phyloP scores from a whole-genome alignment of 2,888 invertebrate genomes.

The Deilephila elpenor region DNA sequence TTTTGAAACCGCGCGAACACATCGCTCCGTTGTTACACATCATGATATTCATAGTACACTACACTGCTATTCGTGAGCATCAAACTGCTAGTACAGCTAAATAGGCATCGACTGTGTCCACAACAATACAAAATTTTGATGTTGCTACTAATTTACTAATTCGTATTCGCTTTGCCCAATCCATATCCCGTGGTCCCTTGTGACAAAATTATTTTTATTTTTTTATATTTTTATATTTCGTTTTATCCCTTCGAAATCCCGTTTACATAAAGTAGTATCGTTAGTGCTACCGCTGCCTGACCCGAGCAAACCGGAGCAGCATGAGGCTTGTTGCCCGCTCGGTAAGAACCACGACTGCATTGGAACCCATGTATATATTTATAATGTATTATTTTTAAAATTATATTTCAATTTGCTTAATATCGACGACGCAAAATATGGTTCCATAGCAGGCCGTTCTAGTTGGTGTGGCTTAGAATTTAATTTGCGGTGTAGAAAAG shows the following conservation, averaged over 20 bases:
- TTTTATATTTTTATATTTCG: constrained; percentile 70
- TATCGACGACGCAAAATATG: constrained; percentile 41
- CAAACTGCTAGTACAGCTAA: constrained; percentile 60
- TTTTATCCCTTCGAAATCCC: constrained; percentile 72
- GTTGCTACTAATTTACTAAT: constrained; percentile 84
- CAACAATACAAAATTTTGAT: constrained; percentile 59
- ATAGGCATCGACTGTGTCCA: constrained; percentile 65
- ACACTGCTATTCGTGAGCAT: constrained; percentile 55
- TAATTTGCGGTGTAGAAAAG: constrained; percentile 53
- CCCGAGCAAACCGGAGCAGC: constrained; percentile 94
- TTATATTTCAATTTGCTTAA: constrained; percentile 19
- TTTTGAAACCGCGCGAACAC: constrained; percentile 17
- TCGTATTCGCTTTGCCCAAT: constrained; percentile 81
- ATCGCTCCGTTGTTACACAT: constrained; percentile 32
- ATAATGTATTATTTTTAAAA: constrained; percentile 8
- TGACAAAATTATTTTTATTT: constrained; percentile 58
- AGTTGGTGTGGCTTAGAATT: constrained; percentile 73
- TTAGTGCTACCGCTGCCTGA: constrained; percentile 93
- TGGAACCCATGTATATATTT: constrained; percentile 49
- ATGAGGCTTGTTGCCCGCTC: constrained; percentile 95
- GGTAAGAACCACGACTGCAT: constrained; percentile 85
- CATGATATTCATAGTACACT: constrained; percentile 41
- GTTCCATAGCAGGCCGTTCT: constrained; percentile 66
- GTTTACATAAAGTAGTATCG: constrained; percentile 85
- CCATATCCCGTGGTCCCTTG: constrained; percentile 66